Conservation (phyloP, 2,888 invertebrate species). For the Geotrupes spiniger region DNA sequence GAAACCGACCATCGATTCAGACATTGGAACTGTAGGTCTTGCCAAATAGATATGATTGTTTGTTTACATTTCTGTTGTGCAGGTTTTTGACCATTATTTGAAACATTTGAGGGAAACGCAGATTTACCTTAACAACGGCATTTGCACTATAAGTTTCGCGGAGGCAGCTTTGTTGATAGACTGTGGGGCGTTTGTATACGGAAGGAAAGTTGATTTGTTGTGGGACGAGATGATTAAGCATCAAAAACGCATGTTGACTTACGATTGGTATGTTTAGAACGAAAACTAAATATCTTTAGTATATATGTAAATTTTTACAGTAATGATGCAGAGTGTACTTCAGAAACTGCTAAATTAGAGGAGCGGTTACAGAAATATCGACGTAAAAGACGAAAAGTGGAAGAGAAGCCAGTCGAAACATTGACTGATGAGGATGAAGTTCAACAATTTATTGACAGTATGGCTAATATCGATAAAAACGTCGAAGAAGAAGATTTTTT, state of each 20-base stretch:
- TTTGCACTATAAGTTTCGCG: slow-evolving; percentile 64
- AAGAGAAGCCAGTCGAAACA: too few relatives aligned
- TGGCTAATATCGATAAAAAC: background rate
- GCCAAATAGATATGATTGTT: background rate
- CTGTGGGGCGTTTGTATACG: slow-evolving; percentile 68
- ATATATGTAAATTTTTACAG: too few relatives aligned
- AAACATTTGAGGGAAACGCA: slow-evolving; percentile 50
- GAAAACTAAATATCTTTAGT: too few relatives aligned
- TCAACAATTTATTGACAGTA: background rate
- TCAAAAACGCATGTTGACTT: slow-evolving; percentile 33
- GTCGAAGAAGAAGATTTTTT: too few relatives aligned
- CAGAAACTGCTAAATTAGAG: background rate
- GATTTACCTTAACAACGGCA: slow-evolving; percentile 49
- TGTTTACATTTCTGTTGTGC: slow-evolving; percentile 23
- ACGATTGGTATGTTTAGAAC: slow-evolving; percentile 25
- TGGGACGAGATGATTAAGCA: slow-evolving; percentile 41
- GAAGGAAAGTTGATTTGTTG: slow-evolving; percentile 65
- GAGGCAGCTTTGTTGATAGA: slow-evolving; percentile 77
- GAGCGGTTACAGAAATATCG: slow-evolving; percentile 10
- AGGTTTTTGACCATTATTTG: slow-evolving; percentile 60
- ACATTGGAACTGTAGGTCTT: slow-evolving; percentile 37
- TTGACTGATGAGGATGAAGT: background rate
- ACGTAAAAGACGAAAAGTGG: slow-evolving; percentile 6
- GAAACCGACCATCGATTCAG: slow-evolving; percentile 40
- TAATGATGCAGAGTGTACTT: too few relatives aligned